Evolutionary conservation across 2,797 vertebrate species (phyloP).

Genomic region (Iguana delicatissima): DNA sequence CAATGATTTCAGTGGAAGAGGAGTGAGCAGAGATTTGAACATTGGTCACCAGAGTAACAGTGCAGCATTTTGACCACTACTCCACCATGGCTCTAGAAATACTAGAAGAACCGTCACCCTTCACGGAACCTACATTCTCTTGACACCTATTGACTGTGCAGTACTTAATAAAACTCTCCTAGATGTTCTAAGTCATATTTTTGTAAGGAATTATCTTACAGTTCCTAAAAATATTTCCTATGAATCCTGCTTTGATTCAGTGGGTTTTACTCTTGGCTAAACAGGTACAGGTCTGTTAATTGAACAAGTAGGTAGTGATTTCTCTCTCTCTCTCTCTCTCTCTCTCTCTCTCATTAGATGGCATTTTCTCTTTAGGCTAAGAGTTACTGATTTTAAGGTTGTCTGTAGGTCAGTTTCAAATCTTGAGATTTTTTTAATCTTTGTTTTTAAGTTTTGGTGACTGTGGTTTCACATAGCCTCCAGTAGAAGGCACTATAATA

Average conservation of each 20-base stretch:
- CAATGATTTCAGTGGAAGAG: no score
- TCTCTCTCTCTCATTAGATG: not conserved
- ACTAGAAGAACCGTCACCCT: no score
- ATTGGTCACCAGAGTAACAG: no score
- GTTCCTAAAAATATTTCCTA: not conserved
- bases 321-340: no score
- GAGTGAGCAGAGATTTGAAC: no score
- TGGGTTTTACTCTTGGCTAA: not conserved
- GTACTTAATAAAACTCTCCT: not conserved
- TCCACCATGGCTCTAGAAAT: not conserved
- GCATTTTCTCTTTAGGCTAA: constrained; percentile 10
- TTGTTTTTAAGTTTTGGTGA: not conserved
- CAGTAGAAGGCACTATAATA: not conserved
- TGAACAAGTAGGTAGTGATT: not conserved
- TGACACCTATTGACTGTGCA: not conserved
- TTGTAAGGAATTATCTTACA: not conserved
- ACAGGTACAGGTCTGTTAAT: not conserved
- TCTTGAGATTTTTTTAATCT: not conserved
- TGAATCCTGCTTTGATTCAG: not conserved
- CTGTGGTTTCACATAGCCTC: not conserved
- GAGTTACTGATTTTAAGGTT: not conserved
- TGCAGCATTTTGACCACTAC: no score
- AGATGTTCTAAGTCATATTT: not conserved
- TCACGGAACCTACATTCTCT: not conserved
- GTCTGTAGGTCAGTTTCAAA: not conserved